A percentile compares a stretch with the other conserved stretches of the same genome.
Evolutionary conservation across 2,113 vertebrate species (phyloP).

Genomic region (Brachirus orientalis): DNA sequence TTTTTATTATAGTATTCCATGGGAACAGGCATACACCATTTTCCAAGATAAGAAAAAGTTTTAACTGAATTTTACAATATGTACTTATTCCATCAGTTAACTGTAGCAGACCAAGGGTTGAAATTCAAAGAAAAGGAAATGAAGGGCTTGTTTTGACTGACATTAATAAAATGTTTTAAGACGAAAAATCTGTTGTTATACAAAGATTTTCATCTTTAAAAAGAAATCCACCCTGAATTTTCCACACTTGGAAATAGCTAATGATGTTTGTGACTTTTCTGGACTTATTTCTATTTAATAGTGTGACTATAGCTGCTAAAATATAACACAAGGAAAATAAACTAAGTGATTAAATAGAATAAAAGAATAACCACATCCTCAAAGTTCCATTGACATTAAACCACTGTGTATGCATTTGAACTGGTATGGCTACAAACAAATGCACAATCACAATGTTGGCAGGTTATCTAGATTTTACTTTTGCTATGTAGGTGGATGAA

Average conservation of each 20-base stretch:
- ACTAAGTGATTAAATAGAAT: no score
- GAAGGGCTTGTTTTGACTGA: conserved; percentile 7
- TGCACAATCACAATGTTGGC: no score
- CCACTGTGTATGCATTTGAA: background rate
- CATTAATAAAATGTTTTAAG: conserved; percentile 25
- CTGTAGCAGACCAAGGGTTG: conserved; percentile 51
- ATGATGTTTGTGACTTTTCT: conserved; percentile 6
- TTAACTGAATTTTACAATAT: conserved; percentile 72
- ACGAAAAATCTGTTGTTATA: conserved; percentile 16
- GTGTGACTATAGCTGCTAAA: background rate
- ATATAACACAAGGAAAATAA: background rate
- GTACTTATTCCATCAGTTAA: conserved; percentile 58
- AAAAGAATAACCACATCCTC: background rate
- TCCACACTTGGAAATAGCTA: conserved; percentile 23
- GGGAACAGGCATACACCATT: conserved; percentile 83
- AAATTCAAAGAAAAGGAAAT: conserved; percentile 15
- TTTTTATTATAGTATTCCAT: conserved; percentile 84
- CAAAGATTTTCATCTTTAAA: conserved; percentile 26
- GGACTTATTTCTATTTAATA: background rate
- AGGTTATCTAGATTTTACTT: conserved; percentile 32
- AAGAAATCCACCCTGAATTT: conserved; percentile 47
- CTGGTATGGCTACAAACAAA: conserved; percentile 7
- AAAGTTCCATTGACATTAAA: background rate
- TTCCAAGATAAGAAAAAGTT: conserved; percentile 79
- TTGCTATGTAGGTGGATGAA: background rate